Percentiles rank a stretch among this genome's conserved stretches.
phyloP scores from a whole-genome alignment of 2,888 invertebrate species.

The Escarpia spicata region DNA sequence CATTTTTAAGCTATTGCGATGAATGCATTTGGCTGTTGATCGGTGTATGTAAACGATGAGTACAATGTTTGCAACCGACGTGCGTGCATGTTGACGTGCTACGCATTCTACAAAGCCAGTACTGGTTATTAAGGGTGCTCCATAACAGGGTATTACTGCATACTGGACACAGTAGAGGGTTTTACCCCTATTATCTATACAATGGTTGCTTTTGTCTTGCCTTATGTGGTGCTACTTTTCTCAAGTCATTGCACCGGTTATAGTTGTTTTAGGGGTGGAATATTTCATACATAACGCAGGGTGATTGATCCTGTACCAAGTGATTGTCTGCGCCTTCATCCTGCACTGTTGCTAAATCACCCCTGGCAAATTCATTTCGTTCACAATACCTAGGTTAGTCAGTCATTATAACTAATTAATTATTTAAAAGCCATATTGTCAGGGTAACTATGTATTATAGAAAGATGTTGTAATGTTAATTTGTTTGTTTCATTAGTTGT shows the following conservation, averaged over 20 bases:
- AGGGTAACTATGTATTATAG: background rate
- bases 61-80: background rate
- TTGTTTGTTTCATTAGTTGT: background rate
- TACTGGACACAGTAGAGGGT: background rate
- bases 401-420: background rate
- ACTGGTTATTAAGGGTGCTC: background rate
- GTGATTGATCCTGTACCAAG: background rate
- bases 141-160: background rate
- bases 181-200: background rate
- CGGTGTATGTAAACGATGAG: background rate
- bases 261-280: no score
- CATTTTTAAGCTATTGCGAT: background rate
- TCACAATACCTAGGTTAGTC: background rate
- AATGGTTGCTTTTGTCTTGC: background rate
- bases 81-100: background rate
- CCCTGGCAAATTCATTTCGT: background rate
- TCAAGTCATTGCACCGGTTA: background rate
- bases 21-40: background rate
- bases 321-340: background rate
- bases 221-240: background rate
- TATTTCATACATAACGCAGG: background rate
- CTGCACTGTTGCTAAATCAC: background rate
- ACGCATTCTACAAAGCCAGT: background rate
- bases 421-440: background rate
- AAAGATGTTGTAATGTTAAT: background rate